These are phyloP conservation scores for Danio jaintianensis DNA, from an alignment of 2,797 vertebrate genomes.

Conservation along the genomic window DNA sequence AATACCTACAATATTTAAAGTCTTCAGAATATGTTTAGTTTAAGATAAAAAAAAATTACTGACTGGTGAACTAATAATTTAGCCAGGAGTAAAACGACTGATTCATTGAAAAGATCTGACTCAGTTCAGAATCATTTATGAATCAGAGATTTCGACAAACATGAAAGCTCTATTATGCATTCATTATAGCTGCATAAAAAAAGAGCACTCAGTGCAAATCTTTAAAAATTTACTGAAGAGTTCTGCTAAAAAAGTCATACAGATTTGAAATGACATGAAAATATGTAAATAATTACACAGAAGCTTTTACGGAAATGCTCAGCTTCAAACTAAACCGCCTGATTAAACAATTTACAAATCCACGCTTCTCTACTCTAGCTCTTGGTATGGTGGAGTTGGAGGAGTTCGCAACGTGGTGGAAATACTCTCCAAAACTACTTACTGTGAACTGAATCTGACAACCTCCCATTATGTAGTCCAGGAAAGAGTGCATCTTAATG, in stretches of 20 bases:
- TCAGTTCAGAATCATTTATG: neutral
- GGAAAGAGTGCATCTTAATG: slow-evolving; percentile 99
- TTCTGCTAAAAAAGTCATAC: neutral
- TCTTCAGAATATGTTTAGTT: too few relatives aligned
- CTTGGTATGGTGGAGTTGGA: too few relatives aligned
- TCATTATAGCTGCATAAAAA: neutral
- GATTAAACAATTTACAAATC: neutral
- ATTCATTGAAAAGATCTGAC: neutral
- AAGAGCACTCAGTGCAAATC: neutral
- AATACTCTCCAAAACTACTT: slow-evolving; percentile 69
- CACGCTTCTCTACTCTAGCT: too few relatives aligned
- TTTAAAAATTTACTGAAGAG: neutral
- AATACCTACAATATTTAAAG: too few relatives aligned
- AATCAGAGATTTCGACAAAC: neutral
- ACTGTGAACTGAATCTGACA: slow-evolving; percentile 99
- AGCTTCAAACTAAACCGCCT: neutral
- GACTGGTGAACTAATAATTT: neutral
- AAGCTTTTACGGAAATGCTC: too few relatives aligned
- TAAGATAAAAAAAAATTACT: neutral
- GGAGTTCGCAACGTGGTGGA: neutral
- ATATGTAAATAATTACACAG: neutral
- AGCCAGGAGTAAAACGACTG: neutral
- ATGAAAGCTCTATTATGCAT: neutral
- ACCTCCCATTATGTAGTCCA: slow-evolving; percentile 99
- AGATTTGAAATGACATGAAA: neutral